Percentiles rank a stretch among this genome's conserved stretches.
These are phyloP conservation scores for Oreochromis aureus DNA, from an alignment of 2,113 vertebrate genomes.

Conservation along the genomic window DNA sequence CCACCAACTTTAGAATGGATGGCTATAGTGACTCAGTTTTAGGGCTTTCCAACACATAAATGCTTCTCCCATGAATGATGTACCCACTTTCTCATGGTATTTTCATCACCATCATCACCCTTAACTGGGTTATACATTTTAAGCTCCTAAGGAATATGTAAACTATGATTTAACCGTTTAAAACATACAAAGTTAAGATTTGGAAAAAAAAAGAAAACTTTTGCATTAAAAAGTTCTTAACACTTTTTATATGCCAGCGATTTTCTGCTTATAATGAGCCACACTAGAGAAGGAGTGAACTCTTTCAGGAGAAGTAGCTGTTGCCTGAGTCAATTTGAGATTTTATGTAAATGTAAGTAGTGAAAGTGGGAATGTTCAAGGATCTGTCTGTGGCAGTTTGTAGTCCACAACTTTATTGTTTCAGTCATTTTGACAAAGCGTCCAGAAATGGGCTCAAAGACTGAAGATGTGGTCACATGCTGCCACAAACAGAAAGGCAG, in stretches of 20 bases:
- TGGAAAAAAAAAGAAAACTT: not conserved
- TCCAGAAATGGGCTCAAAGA: not conserved
- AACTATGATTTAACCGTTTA: not conserved
- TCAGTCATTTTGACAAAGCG: not conserved
- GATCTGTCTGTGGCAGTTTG: not conserved
- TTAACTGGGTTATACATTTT: not conserved
- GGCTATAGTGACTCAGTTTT: not conserved
- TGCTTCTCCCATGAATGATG: not conserved
- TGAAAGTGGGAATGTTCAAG: not conserved
- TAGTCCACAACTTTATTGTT: not conserved
- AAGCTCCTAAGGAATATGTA: not conserved
- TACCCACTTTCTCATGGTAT: not conserved
- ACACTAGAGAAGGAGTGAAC: not conserved
- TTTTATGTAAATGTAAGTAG: not conserved
- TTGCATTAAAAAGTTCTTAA: not conserved
- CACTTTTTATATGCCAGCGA: not conserved
- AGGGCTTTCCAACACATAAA: not conserved
- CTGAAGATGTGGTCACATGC: not conserved
- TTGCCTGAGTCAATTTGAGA: not conserved
- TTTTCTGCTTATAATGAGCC: not conserved
- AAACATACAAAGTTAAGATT: not conserved
- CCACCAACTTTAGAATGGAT: not conserved
- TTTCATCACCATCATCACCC: not conserved
- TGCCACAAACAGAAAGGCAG: not conserved
- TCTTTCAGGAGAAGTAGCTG: not conserved